phyloP scores from a whole-genome alignment of 2,888 invertebrate species.

The Campoplex capitator region DNA sequence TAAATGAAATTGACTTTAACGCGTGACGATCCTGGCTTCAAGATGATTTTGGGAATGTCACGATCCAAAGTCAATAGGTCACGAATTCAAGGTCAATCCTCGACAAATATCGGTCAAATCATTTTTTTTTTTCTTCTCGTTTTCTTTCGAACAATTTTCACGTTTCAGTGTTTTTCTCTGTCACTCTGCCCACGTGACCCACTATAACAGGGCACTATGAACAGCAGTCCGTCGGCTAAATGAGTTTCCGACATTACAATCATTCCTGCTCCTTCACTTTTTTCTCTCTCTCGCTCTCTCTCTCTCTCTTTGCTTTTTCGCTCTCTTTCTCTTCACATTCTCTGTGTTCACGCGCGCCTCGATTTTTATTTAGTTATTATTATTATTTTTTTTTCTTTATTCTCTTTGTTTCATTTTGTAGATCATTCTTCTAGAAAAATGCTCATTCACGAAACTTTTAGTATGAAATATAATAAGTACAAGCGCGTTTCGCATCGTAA shows the following conservation, averaged over 20 bases:
- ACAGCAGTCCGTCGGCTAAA: conserved; percentile 84
- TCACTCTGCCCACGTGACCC: conserved; percentile 82
- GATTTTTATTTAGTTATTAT: conserved; percentile 28
- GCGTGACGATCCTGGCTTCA: background rate
- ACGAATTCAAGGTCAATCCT: background rate
- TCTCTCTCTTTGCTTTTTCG: conserved; percentile 36
- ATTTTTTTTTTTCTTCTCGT: background rate
- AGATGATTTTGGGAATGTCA: background rate
- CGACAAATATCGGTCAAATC: background rate
- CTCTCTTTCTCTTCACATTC: conserved; percentile 58
- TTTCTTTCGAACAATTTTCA: conserved; percentile 32
- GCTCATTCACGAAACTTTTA: conserved; percentile 61
- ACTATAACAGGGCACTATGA: conserved; percentile 84
- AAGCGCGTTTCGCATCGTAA: conserved; percentile 62
- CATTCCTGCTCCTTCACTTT: conserved; percentile 74
- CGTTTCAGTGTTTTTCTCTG: conserved; percentile 65
- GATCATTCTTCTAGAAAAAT: conserved; percentile 65
- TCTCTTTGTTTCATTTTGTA: conserved; percentile 44
- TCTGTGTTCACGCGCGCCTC: conserved; percentile 68
- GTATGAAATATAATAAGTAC: conserved; percentile 67
- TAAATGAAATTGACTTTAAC: background rate
- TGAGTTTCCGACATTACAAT: conserved; percentile 83
- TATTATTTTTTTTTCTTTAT: conserved; percentile 18
- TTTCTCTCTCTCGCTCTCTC: conserved; percentile 18
- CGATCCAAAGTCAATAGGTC: background rate